Evolutionary conservation across 2,797 vertebrate genomes (phyloP).

Genomic region (Menidia menidia): DNA sequence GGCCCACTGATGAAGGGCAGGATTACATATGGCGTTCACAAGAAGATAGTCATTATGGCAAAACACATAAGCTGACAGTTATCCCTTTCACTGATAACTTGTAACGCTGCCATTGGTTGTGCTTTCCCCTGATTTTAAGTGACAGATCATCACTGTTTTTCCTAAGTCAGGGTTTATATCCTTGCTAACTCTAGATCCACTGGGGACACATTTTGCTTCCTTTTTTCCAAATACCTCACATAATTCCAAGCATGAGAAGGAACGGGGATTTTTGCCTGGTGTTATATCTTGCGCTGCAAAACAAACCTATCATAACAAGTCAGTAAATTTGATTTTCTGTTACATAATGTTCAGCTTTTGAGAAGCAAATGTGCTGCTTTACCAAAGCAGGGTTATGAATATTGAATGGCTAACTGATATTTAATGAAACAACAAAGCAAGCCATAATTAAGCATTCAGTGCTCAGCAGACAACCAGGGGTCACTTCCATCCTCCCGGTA

Average conservation of each 20-base stretch:
- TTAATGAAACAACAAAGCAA: constrained; percentile 18
- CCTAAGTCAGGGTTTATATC: constrained; percentile 50
- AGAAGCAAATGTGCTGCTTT: constrained; percentile 10
- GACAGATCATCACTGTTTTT: constrained; percentile 57
- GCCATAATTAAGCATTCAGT: constrained; percentile 15
- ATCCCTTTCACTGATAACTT: constrained; percentile 33
- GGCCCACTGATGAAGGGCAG: constrained; percentile 15
- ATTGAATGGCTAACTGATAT: constrained; percentile 3
- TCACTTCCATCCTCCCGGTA: constrained; percentile 41
- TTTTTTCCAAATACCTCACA: constrained; percentile 62
- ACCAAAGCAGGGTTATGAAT: constrained; percentile 2
- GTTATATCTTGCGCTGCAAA: constrained; percentile 42
- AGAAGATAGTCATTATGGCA: constrained; percentile 24
- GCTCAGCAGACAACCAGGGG: constrained; percentile 32
- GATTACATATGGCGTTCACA: constrained; percentile 12
- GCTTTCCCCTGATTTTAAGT: constrained; percentile 32
- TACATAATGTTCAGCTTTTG: not conserved
- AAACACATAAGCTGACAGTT: constrained; percentile 19
- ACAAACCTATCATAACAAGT: constrained; percentile 54
- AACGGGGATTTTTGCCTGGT: constrained; percentile 45
- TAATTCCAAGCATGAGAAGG: constrained; percentile 57
- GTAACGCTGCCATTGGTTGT: constrained; percentile 29
- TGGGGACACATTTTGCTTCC: constrained; percentile 52
- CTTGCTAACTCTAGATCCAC: constrained; percentile 41
- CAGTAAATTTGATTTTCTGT: constrained; percentile 25